phyloP scores from a whole-genome alignment of 2,888 invertebrate species.

The Cerastis leucographa region DNA sequence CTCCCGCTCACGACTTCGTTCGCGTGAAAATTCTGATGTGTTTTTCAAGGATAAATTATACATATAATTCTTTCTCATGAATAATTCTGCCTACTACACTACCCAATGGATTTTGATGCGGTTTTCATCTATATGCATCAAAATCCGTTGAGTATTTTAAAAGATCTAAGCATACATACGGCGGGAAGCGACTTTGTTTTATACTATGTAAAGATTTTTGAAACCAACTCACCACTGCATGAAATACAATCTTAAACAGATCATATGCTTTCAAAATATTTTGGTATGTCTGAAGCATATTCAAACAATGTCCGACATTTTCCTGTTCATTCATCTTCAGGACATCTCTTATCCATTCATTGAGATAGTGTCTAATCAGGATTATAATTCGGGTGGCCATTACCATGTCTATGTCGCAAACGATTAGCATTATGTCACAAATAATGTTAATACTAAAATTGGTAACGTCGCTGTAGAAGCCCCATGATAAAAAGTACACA shows the following conservation, averaged over 20 bases:
- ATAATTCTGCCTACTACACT: too few species aligned
- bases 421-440: not conserved
- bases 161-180: too few species aligned
- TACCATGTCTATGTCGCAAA: not conserved
- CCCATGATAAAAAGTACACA: not conserved
- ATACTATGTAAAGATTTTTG: too few species aligned
- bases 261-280: constrained; percentile 37
- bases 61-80: too few species aligned
- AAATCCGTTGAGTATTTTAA: too few species aligned
- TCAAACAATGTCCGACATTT: not conserved
- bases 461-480: not conserved
- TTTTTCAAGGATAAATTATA: too few species aligned
- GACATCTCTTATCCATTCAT: constrained; percentile 10
- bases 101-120: too few species aligned
- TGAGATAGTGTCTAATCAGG: constrained; percentile 31
- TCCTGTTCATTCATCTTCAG: not conserved
- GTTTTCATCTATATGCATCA: too few species aligned
- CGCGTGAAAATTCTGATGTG: too few species aligned
- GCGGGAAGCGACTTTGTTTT: too few species aligned
- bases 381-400: constrained; percentile 29
- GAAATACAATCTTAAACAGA: constrained; percentile 37
- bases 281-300: constrained; percentile 24
- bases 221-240: constrained; percentile 41
- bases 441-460: not conserved
- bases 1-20: too few species aligned